Evolutionary conservation across 2,888 invertebrate genomes (phyloP).

Genomic region (Aleiodes testaceus): DNA sequence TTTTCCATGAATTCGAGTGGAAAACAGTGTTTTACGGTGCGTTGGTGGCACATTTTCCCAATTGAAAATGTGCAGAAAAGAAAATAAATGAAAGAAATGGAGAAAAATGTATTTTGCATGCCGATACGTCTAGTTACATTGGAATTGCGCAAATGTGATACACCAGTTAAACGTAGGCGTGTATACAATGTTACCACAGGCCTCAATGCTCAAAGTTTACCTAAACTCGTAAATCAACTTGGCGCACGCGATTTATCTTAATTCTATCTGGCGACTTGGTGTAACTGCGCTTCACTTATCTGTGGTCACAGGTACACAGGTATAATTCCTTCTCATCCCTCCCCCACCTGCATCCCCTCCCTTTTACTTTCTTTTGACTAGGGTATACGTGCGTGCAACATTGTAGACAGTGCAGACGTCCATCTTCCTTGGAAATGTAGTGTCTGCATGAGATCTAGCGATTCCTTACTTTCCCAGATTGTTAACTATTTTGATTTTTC

Average conservation of each 20-base stretch:
- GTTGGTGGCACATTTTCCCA: slow-evolving; percentile 10
- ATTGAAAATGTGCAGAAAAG: slow-evolving; percentile 5
- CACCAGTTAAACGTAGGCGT: slow-evolving; percentile 4
- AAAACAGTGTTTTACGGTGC: slow-evolving; percentile 10
- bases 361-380: not conserved
- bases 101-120: slow-evolving; percentile 17
- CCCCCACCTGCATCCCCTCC: not conserved
- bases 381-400: slow-evolving; percentile 15
- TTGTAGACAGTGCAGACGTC: slow-evolving; percentile 33
- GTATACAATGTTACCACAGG: slow-evolving; percentile 33
- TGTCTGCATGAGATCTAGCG: slow-evolving; percentile 28
- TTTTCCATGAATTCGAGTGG: not conserved
- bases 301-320: slow-evolving; percentile 14
- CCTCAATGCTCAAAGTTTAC: slow-evolving; percentile 34
- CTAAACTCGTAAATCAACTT: slow-evolving; percentile 57
- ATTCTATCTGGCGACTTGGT: slow-evolving; percentile 56
- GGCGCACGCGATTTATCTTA: slow-evolving; percentile 61
- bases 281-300: slow-evolving; percentile 28
- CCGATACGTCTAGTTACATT: slow-evolving; percentile 10
- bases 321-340: slow-evolving; percentile 1
- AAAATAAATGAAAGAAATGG: slow-evolving; percentile 11
- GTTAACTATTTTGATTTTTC: slow-evolving; percentile 6
- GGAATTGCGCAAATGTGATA: slow-evolving; percentile 18
- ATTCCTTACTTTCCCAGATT: slow-evolving; percentile 31
- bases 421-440: slow-evolving; percentile 6